A percentile compares a stretch with the other conserved stretches of the same genome.
These are phyloP conservation scores for Centropus bengalensis DNA, from an alignment of 2,113 vertebrate genomes.

Conservation along the genomic window DNA sequence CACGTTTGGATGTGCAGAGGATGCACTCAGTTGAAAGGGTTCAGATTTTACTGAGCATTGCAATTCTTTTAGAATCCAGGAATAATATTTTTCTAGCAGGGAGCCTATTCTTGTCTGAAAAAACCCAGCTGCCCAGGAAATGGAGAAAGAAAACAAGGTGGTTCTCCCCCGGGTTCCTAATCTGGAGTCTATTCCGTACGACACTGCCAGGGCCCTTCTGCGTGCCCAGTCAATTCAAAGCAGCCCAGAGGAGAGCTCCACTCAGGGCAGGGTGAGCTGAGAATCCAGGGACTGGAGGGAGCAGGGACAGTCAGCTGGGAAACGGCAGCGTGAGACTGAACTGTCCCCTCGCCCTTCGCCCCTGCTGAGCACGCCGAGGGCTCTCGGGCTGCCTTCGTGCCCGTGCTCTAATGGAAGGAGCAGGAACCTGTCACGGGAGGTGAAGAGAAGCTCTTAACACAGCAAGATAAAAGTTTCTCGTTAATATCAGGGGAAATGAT, in stretches of 20 bases:
- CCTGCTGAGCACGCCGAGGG: neutral
- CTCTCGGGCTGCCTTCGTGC: neutral
- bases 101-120: neutral
- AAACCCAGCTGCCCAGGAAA: neutral
- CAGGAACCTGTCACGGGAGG: neutral
- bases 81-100: neutral
- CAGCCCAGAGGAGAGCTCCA: neutral
- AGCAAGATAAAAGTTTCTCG: neutral
- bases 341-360: neutral
- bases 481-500: neutral
- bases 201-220: neutral
- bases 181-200: neutral
- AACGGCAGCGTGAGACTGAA: neutral
- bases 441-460: neutral
- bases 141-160: neutral
- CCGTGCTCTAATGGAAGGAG: neutral
- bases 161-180: neutral
- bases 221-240: neutral
- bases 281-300: neutral
- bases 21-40: neutral
- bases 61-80: neutral
- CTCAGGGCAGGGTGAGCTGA: neutral
- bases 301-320: neutral
- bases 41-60: constrained; percentile 1
- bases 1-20: neutral